Evolutionary conservation across 2,113 vertebrate genomes (phyloP).

Genomic region (Scophthalmus maximus): DNA sequence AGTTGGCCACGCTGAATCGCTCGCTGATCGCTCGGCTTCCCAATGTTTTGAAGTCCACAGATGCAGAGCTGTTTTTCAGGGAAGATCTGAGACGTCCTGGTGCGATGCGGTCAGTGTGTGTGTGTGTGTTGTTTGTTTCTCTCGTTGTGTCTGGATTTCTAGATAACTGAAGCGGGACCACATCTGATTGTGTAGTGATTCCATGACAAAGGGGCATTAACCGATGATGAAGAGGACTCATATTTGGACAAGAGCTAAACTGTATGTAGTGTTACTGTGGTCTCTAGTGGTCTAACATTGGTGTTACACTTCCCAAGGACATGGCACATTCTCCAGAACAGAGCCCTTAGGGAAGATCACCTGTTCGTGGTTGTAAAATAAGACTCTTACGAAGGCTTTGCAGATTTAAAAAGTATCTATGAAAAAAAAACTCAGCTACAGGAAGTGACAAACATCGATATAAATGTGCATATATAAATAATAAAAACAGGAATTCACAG

Average conservation of each 20-base stretch:
- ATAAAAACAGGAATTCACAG: constrained; percentile 9
- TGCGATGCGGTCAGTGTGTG: constrained; percentile 13
- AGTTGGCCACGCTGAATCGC: constrained; percentile 34
- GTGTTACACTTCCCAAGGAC: constrained; percentile 42
- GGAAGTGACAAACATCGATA: not conserved
- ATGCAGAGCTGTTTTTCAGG: constrained; percentile 51
- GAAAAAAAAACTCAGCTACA: not conserved
- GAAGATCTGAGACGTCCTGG: constrained; percentile 52
- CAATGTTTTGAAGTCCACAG: constrained; percentile 59
- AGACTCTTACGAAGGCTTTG: too few relatives aligned
- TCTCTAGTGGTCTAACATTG: constrained; percentile 63
- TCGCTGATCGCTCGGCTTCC: constrained; percentile 45
- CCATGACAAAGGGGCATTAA: constrained; percentile 1
- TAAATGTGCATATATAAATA: not conserved
- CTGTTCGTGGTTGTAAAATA: not conserved
- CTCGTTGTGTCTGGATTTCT: constrained; percentile 10
- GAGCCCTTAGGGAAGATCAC: not conserved
- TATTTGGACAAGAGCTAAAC: not conserved
- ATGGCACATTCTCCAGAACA: constrained; percentile 4
- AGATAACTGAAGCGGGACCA: not conserved
- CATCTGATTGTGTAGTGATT: constrained; percentile 23
- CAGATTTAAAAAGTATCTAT: not conserved
- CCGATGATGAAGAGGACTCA: not conserved
- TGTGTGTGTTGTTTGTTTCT: constrained; percentile 11
- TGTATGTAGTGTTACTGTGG: constrained; percentile 45